Evolutionary conservation across 2,797 vertebrate genomes (phyloP).

Genomic region (Diglossa cyanea): DNA sequence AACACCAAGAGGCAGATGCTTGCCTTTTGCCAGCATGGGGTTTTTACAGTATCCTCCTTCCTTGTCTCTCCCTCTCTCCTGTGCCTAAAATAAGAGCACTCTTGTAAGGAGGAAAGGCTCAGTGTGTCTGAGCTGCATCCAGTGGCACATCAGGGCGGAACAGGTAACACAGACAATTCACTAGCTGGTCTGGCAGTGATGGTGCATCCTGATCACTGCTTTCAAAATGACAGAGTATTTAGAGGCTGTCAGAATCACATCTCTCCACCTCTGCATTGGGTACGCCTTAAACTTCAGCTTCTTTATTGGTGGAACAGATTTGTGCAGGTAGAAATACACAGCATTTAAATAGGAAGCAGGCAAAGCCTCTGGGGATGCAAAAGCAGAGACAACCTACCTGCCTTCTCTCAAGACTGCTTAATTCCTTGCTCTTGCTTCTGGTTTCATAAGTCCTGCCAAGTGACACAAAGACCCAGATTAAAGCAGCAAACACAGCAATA

Average conservation of each 20-base stretch:
- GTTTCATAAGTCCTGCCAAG: not conserved
- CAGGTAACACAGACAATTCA: rapidly evolving
- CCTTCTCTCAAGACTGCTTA: not conserved
- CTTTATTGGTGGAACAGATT: not conserved
- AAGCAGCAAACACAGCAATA: rapidly evolving
- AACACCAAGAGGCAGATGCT: not conserved
- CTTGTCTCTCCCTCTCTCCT: not conserved
- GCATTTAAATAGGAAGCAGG: not conserved
- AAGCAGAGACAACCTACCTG: not conserved
- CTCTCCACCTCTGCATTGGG: not conserved
- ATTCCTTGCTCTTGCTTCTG: not conserved
- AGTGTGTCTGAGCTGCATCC: not conserved
- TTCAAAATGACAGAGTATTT: not conserved
- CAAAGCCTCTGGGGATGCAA: not conserved
- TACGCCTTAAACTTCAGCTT: not conserved
- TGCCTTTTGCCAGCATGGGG: rapidly evolving
- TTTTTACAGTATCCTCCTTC: not conserved
- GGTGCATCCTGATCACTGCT: not conserved
- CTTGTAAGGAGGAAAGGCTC: not conserved
- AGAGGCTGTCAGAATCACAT: not conserved
- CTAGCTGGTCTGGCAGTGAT: not conserved
- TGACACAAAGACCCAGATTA: not conserved
- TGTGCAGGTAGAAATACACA: rapidly evolving
- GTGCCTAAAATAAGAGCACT: not conserved
- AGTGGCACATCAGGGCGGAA: not conserved